phyloP scores from a whole-genome alignment of 92 coral and sea anemone species.

The Siderastrea radians region DNA sequence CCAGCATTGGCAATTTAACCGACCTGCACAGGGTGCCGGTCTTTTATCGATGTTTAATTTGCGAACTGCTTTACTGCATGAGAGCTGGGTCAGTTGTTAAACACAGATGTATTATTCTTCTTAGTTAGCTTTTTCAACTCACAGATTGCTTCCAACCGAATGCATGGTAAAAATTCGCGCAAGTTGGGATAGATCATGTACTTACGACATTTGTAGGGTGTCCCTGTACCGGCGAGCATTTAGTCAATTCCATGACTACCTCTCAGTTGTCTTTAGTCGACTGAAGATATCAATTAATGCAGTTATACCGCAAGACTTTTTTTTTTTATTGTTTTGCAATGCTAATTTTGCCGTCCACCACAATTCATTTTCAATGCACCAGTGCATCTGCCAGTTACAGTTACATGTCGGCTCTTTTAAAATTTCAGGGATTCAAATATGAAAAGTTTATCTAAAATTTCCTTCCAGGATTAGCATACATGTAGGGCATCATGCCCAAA shows the following conservation, averaged over 20 bases:
- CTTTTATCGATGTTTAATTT: not conserved
- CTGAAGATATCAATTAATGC: not conserved
- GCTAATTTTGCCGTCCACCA: conserved; percentile 6
- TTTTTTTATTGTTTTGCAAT: conserved; percentile 2
- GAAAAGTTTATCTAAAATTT: too few relatives aligned
- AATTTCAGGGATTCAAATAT: too few relatives aligned
- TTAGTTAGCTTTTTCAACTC: not conserved
- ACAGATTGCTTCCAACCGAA: not conserved
- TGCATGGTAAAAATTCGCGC: not conserved
- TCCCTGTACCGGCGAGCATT: not conserved
- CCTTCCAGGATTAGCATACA: too few relatives aligned
- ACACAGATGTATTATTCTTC: not conserved
- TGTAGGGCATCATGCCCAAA: too few relatives aligned
- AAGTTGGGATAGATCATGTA: conserved; percentile 1
- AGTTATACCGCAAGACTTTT: not conserved
- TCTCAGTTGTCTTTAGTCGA: not conserved
- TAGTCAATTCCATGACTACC: conserved; percentile 12
- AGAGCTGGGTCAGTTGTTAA: not conserved
- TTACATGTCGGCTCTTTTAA: not conserved
- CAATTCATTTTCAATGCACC: not conserved
- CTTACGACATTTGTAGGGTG: conserved; percentile 1
- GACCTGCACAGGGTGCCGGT: not conserved
- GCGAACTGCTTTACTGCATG: not conserved
- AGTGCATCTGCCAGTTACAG: not conserved
- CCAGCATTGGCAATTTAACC: not conserved